Evolutionary conservation across 2,113 vertebrate genomes (phyloP), one percentile per base, ranked within the genome.

Genomic region (Chamaetylas fuelleborni): DNA sequence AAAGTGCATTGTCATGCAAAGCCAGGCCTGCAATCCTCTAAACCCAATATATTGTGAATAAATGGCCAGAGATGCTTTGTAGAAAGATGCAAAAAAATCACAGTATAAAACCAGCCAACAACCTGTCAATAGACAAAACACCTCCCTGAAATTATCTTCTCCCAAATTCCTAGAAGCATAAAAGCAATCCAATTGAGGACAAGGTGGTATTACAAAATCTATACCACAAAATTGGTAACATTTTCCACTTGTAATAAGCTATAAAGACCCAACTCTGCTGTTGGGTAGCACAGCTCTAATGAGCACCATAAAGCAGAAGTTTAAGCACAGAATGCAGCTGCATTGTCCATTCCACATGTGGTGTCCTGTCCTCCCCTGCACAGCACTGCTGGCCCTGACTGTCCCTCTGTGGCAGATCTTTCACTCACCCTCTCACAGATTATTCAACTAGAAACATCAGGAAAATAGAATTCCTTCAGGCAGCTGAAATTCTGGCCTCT

Each of bases 321-420:
- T 56, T 12, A 23, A 51, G 53, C 43, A 40, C 3, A 43, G 38
- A 25, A 24, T 7, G 10, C 12, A 40, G 38, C 2, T 45, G 38
- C 28, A 51, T 0, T 80, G 14, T 11, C 23, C 61, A 36, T 17
- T 6, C 11, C 58, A 5, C 11, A 13, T 0, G 2, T 9, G 43
- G 4, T 17, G 12, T 2, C 8, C 31, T 50, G 12, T 2, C 50
- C 50, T 47, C 26, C 26, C 60, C 51, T 74, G 17, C 5, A 19
- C 56, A 42, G 20, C 9, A 16, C 23, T 56, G 47, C 42, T 67
- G 58, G 38, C 16, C 33, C 34, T 1, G 23, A 8, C 36, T 28
- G 11, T 19, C 16, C 29, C 42, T 43, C 42, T 76, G 54, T 31
- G 6, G 15, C 11, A 26, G 9, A 26, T 5, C 17, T 26, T 24